A percentile compares a stretch with the other conserved stretches of the same genome.
These are phyloP conservation scores for Hirtodrosophila cameraria DNA, from an alignment of 2,888 invertebrate species.

Conservation along the genomic window DNA sequence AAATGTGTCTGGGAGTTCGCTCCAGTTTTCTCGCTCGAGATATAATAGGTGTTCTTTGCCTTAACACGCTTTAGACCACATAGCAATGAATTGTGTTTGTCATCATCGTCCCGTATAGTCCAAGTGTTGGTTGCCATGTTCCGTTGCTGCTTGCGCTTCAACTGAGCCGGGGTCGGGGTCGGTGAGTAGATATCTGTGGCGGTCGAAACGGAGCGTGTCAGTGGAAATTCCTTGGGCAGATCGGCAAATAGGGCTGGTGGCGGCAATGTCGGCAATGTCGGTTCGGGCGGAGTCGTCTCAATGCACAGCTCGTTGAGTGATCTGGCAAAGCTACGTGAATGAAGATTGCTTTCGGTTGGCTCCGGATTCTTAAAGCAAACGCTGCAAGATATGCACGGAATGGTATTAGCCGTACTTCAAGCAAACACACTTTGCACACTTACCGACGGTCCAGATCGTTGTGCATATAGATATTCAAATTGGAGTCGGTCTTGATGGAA, in stretches of 20 bases:
- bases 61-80: conserved; percentile 82
- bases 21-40: conserved; percentile 67
- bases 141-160: conserved; percentile 61
- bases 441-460: conserved; percentile 76
- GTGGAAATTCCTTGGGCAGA: conserved; percentile 80
- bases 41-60: conserved; percentile 83
- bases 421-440: conserved; percentile 4
- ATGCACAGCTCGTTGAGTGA: conserved; percentile 83
- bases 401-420: background rate
- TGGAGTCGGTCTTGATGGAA: conserved; percentile 45
- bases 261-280: conserved; percentile 48
- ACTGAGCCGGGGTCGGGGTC: conserved; percentile 2
- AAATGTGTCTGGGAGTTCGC: conserved; percentile 14
- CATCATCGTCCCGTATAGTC: conserved; percentile 40
- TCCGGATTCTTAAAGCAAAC: conserved; percentile 83
- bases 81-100: conserved; percentile 56
- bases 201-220: conserved; percentile 83
- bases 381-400: conserved; percentile 43
- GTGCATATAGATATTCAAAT: conserved; percentile 59
- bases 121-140: conserved; percentile 79
- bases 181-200: conserved; percentile 82
- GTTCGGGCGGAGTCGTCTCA: conserved; percentile 70
- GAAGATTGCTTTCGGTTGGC: conserved; percentile 80
- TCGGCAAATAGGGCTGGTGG: conserved; percentile 66
- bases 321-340: conserved; percentile 83